Evolutionary conservation across 2,113 vertebrate genomes (phyloP).

Genomic region (Carettochelys insculpta): DNA sequence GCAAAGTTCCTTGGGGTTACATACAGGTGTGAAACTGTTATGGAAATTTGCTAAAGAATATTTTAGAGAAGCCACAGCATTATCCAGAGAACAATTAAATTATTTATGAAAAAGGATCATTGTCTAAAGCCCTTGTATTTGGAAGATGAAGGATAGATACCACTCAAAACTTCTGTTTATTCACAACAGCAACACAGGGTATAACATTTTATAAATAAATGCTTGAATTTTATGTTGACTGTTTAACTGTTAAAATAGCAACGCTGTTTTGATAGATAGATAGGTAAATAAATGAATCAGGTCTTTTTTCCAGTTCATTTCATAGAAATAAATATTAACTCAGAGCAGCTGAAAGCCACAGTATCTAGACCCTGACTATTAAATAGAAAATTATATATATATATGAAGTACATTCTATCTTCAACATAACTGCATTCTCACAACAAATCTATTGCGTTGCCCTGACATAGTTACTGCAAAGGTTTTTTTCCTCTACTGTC

Average conservation of each 20-base stretch:
- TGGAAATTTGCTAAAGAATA: conserved; percentile 56
- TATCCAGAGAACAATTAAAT: conserved; percentile 68
- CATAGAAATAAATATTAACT: conserved; percentile 71
- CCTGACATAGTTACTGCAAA: conserved; percentile 86
- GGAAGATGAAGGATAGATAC: not conserved
- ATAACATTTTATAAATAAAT: not conserved
- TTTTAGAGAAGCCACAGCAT: conserved; percentile 60
- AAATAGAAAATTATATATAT: conserved; percentile 85
- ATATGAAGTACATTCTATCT: conserved; percentile 82
- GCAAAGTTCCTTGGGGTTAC: conserved; percentile 68
- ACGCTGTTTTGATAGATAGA: not conserved
- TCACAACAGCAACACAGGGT: not conserved
- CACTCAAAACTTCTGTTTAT: accelerated
- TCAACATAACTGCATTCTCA: conserved; percentile 78
- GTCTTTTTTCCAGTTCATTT: conserved; percentile 60
- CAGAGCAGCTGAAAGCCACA: conserved; percentile 67
- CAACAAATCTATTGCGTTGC: conserved; percentile 84
- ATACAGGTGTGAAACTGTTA: conserved; percentile 70
- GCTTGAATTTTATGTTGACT: not conserved
- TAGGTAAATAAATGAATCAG: not conserved
- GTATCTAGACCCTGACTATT: conserved; percentile 80
- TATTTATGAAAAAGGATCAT: conserved; percentile 10
- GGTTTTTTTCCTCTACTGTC: conserved; percentile 85
- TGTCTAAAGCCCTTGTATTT: not conserved
- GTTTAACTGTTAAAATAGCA: not conserved